phyloP scores from a whole-genome alignment of 2,113 vertebrate genomes.

The Chascanopsetta lugubris region DNA sequence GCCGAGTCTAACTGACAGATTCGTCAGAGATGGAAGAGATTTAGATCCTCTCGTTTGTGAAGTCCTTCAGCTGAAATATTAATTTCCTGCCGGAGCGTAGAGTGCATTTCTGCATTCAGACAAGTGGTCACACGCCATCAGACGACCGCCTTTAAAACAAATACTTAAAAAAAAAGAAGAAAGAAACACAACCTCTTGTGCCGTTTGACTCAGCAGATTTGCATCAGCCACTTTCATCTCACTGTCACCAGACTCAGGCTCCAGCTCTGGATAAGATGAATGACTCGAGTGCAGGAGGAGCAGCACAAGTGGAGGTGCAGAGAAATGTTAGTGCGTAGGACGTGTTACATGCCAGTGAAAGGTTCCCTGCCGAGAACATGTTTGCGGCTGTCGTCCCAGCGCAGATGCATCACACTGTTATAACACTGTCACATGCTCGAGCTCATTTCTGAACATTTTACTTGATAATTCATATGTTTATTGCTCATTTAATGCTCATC shows the following conservation, averaged over 20 bases:
- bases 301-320: constrained; percentile 15
- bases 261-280: constrained; percentile 12
- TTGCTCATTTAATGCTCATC: constrained; percentile 15
- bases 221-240: background rate
- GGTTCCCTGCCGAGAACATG: constrained; percentile 23
- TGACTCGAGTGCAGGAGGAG: constrained; percentile 17
- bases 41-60: background rate
- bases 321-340: constrained; percentile 37
- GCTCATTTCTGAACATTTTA: constrained; percentile 54
- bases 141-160: background rate
- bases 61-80: constrained; percentile 2
- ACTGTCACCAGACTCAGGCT: constrained; percentile 10
- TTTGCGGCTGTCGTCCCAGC: constrained; percentile 14
- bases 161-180: background rate
- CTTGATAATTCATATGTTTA: constrained; percentile 60
- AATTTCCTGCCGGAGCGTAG: background rate
- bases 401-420: constrained; percentile 51
- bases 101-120: background rate
- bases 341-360: constrained; percentile 29
- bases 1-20: constrained; percentile 21
- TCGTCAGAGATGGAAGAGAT: constrained; percentile 32
- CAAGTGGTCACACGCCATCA: background rate
- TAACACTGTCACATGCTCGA: constrained; percentile 52
- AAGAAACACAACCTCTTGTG: background rate
- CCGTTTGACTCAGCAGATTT: constrained; percentile 10